These are phyloP conservation scores for Furnarius figulus DNA, from an alignment of 2,113 vertebrate genomes.

Conservation along the genomic window DNA sequence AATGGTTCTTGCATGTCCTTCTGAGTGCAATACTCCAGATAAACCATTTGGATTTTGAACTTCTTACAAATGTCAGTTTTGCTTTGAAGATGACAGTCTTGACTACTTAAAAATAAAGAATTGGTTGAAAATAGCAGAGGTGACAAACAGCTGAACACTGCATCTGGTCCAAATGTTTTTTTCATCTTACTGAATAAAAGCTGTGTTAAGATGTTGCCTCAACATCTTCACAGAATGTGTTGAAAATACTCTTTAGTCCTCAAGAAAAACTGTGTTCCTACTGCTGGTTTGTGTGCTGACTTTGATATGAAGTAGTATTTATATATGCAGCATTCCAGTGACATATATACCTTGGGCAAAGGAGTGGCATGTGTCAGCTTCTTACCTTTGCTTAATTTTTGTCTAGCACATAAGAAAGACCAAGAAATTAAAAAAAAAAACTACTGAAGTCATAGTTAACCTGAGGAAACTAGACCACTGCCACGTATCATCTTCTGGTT, in stretches of 20 bases:
- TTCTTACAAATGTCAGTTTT: neutral
- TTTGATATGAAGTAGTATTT: neutral
- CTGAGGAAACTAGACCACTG: neutral
- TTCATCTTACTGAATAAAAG: neutral
- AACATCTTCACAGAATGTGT: neutral
- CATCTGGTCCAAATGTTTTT: neutral
- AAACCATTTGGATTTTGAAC: neutral
- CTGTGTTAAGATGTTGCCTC: neutral
- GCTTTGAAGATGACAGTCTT: neutral
- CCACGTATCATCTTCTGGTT: neutral
- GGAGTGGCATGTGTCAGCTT: neutral
- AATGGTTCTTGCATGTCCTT: neutral
- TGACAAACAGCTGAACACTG: neutral
- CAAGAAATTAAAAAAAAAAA: neutral
- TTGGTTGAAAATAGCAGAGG: neutral
- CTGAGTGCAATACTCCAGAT: neutral
- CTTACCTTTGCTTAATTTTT: neutral
- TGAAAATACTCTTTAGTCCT: neutral
- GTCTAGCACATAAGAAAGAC: neutral
- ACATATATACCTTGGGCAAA: neutral
- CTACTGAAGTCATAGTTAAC: accelerated
- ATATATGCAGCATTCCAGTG: neutral
- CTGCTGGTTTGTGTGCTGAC: neutral
- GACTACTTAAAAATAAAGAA: neutral
- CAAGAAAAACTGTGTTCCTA: neutral